These are phyloP conservation scores for Tribolium freemani DNA, from an alignment of 2,888 invertebrate species.

Conservation along the genomic window DNA sequence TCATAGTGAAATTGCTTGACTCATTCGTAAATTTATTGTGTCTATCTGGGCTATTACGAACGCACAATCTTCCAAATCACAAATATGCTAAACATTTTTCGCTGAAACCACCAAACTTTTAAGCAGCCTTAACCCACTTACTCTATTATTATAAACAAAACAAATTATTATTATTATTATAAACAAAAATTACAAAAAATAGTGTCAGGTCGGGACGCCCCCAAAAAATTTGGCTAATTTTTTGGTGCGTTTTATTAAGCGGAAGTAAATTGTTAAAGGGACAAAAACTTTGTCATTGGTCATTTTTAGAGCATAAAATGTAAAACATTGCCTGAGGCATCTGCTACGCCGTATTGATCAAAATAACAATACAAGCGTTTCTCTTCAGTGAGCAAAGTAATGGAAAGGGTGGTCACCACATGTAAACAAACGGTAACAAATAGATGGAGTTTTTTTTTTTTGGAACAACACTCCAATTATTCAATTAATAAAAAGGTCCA, in stretches of 20 bases:
- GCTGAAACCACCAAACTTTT: neutral
- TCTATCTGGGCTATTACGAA: neutral
- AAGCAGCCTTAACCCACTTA: neutral
- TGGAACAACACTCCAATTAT: neutral
- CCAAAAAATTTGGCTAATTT: neutral
- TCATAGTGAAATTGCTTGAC: neutral
- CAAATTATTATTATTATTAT: too few relatives aligned
- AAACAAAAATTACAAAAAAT: too few relatives aligned
- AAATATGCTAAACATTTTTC: neutral
- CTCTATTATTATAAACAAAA: neutral
- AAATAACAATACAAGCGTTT: neutral
- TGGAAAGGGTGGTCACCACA: neutral
- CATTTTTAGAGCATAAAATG: neutral
- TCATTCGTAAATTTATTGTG: neutral
- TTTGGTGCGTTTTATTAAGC: neutral
- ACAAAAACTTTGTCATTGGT: neutral
- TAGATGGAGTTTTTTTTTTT: neutral
- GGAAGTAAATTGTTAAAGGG: neutral
- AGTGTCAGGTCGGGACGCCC: neutral
- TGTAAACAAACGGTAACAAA: neutral
- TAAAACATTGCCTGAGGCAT: neutral
- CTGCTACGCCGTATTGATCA: neutral
- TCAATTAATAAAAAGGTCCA: constrained; percentile 13
- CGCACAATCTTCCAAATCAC: neutral
- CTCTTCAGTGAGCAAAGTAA: neutral